Percentiles rank a stretch among this genome's conserved stretches.
These are phyloP conservation scores for Tapera naevia DNA, from an alignment of 2,797 vertebrate genomes.

Conservation along the genomic window DNA sequence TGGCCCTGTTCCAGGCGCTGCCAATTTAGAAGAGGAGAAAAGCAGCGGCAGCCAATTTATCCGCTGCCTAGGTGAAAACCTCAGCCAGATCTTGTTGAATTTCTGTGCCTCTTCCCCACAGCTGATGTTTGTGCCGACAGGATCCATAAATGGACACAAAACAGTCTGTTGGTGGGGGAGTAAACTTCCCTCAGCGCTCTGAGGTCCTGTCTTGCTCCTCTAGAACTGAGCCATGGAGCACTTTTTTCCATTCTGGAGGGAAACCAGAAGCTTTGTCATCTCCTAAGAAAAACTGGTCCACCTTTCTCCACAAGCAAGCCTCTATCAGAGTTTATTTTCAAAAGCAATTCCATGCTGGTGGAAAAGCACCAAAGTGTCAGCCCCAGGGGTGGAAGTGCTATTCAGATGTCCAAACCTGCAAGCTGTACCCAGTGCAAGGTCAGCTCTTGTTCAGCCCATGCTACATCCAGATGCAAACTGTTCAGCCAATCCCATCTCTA, in stretches of 20 bases:
- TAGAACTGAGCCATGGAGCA: accelerated
- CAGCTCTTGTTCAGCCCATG: background rate
- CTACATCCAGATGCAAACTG: background rate
- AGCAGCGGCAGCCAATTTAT: background rate
- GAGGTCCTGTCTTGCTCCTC: background rate
- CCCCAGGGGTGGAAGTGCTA: background rate
- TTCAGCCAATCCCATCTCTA: background rate
- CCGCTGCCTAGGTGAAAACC: conserved; percentile 2
- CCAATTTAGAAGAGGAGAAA: conserved; percentile 9
- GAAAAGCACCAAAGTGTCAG: background rate
- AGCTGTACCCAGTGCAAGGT: background rate
- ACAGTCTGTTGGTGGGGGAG: background rate
- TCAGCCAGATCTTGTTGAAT: background rate
- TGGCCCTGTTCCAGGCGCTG: background rate
- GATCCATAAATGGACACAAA: background rate
- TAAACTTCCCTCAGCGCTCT: background rate
- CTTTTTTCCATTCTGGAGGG: background rate
- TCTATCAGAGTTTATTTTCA: background rate
- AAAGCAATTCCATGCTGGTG: background rate
- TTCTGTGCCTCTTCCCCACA: background rate
- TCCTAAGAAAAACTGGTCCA: background rate
- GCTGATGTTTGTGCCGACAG: background rate
- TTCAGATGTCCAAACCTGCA: background rate
- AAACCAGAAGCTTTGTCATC: background rate
- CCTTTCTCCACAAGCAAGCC: background rate